Base-by-base conservation (phyloP, 2,113 vertebrate species). In the Tiliqua scincoides region DNA sequence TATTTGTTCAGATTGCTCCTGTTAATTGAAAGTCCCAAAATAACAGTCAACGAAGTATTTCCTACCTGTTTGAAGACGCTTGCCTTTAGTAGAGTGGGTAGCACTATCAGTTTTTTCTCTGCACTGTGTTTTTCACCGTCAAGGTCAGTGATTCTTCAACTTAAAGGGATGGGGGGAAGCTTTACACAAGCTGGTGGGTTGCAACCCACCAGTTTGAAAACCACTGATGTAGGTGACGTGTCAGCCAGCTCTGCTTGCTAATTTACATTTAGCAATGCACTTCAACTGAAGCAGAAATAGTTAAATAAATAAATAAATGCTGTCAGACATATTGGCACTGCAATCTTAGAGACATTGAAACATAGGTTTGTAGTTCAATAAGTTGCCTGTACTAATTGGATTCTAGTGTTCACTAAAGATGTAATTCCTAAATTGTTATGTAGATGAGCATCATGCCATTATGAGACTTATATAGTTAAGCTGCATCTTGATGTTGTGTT, bases 1-100 rank as follows among this genome's bases (percentile, higher is more conserved):
- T 75, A 78, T 88, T 92, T 74, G 2, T 86, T 86, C 86, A 86
- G 79, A 62, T 79, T 91, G 83, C 63, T 91, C 21, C 84, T 91
- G 21, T 3, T 67, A 21, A 11, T 27, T 43, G 23, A 63, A 25
- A 57, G 54, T 7, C 43, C 43, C 43, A 48, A 48, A 48, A 48
- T 48, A 48, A 48, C 4, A 48, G 43, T 48, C 43, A 48, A 48
- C 8, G 43, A 48, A 48, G 43, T 48, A 48, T 48, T 48, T 48
- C 4, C 43, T 57, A 57, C 54, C 54, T 57, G 2, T 12, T 12
- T 57, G 54, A 57, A 12, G 54, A 12, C 54, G n/a, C n/a, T 77
- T 76, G 43, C 48, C 40, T 67, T 54, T 4, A 54, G 17, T 67
- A 65, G 18, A 73, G 15, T 27, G 15, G 23, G 23, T 54, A 67